Base-by-base conservation (phyloP, 2,113 vertebrate genomes). In the Embiotoca jacksoni region DNA sequence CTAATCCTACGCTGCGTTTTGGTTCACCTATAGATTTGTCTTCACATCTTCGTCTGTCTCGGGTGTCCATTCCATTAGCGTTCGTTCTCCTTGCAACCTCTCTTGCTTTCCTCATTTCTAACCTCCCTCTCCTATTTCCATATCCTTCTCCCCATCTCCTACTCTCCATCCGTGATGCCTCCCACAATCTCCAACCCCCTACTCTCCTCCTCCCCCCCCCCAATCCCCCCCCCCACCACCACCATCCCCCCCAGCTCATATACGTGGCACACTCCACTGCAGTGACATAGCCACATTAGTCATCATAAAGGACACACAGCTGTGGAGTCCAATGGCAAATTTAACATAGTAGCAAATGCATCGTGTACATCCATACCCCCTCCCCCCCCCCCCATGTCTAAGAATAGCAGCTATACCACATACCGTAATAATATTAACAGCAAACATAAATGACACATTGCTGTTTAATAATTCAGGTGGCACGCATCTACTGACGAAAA, bases 231-330 rank as follows among this genome's bases (percentile, higher is more conserved):
- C 10, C 37, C 23, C 63, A 23, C 23, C 23, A 23, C 23, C 23
- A 23, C 23, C 54, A 44, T 41, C 14, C 47, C 65, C 69, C 81
- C 65, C 37, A 41, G 57, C 81, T 47, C 13, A 41, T 68, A 39
- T 84, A 89, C 81, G 60, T 86, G 88, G 88, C 88, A 81, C 80
- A 87, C 86, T 85, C 79, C 78, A 69, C 85, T 87, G 87, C 80
- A 84, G 87, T 81, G 88, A 86, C 83, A 92, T 76, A 75, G 82
- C 74, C 73, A 88, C 84, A 92, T 94, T 93, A 92, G 85, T 94
- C 92, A 94, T 93, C 87, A 92, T 87, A 76, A 76, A 75, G 71
- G 77, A 89, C 88, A 72, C 65, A 81, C 84, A 85, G 90, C 88
- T 87, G 84, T 85, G 54, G 83, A 84, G 72, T 53, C 72, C 67